Evolutionary conservation across 1,140 invertebrate genomes (phyloP), one percentile per base, ranked within the genome.

Genomic region (Zaprionus gabonicus): DNA sequence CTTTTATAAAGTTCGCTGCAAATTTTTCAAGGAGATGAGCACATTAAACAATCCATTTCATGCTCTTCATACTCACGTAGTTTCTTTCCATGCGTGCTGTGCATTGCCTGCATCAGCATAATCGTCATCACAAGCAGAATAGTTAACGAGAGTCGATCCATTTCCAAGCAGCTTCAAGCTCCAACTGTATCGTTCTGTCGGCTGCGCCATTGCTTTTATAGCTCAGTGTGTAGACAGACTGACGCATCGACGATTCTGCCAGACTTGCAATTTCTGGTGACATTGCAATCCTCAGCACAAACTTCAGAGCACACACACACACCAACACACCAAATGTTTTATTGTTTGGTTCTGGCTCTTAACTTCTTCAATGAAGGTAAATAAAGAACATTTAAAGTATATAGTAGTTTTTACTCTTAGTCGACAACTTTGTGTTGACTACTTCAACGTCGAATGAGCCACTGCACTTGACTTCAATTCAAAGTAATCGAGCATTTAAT

Each of bases 1-100:
- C 76, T 46, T 95, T 93, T 0, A 96, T 94, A 83, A 95, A 96
- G 2, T 94, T 93, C 10, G 96, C 96, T 96, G 93, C 0, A 94
- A 71, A 55, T 67, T 67, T 5, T 34, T 10, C 27, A 20, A 10
- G 59, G 44, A 78, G 90, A 62, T 71, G 6, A 49, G n/a, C 10
- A 49, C 20, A 1, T 31, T 25, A 36, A 55, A 38, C 12, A 41
- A 65, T 17, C 2, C n/a, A 20, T 6, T 27, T 3, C 27, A 34
- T 10, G 0, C 4, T 55, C 12, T 25, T 15, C 12, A 67, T 62
- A 81, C 91, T 85, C 49, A 92, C 91, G 91, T 28, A 92, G 62
- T 31, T 55, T 1, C 36, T 56, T 28, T 9, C 44, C 41, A 13
- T 31, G 31, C 27, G 57, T n/a, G 44, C 49, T n/a, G 44, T 67